Percentiles rank a stretch among this genome's conserved stretches.
Evolutionary conservation across 2,888 invertebrate genomes (phyloP).

Genomic region (Cryptosula pallasiana): DNA sequence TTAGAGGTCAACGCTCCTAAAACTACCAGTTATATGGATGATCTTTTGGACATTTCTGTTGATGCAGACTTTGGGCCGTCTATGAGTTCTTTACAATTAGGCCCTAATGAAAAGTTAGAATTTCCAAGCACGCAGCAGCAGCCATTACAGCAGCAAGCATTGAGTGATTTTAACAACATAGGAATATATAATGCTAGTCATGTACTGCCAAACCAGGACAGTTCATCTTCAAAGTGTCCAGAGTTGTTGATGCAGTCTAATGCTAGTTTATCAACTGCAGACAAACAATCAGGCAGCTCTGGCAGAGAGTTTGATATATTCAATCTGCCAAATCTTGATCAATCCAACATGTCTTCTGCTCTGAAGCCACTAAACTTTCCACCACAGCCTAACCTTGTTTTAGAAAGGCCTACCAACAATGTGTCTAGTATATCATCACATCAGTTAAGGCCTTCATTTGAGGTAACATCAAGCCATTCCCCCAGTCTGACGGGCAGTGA

Average conservation of each 20-base stretch:
- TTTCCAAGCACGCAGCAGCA: too few relatives aligned
- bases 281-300: background rate
- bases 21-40: background rate
- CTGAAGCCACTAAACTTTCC: too few relatives aligned
- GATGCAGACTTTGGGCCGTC: conserved; percentile 13
- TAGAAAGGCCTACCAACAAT: too few relatives aligned
- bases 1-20: background rate
- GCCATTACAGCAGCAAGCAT: too few relatives aligned
- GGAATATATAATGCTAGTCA: too few relatives aligned
- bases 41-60: background rate
- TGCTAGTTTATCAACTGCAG: background rate
- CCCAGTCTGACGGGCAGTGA: too few relatives aligned
- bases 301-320: background rate
- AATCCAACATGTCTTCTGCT: background rate
- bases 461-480: too few relatives aligned
- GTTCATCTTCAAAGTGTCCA: background rate
- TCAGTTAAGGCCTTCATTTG: too few relatives aligned
- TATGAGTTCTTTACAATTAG: background rate
- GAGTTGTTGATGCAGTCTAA: background rate
- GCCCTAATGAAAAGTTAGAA: background rate
- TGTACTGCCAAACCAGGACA: too few relatives aligned
- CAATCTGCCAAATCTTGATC: background rate
- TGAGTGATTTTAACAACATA: too few relatives aligned
- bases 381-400: too few relatives aligned
- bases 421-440: too few relatives aligned